Conservation (phyloP, 2,797 vertebrate species). For the Natrix natrix region DNA sequence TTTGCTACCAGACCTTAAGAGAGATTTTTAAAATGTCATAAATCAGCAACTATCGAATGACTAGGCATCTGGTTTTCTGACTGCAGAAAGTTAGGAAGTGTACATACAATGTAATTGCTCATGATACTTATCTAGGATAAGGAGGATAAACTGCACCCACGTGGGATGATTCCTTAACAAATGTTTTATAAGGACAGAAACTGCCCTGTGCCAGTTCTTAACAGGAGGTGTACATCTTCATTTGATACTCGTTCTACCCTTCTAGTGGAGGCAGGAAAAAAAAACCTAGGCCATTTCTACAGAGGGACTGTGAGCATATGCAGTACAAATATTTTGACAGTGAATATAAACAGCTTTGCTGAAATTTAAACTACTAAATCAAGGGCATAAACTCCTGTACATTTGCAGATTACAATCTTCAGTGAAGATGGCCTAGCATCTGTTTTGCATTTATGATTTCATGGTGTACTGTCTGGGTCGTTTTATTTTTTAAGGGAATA, state of each 20-base stretch:
- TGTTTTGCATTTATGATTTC: slow-evolving; percentile 55
- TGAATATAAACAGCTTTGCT: slow-evolving; percentile 61
- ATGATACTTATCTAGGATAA: slow-evolving; percentile 20
- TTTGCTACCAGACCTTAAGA: background rate
- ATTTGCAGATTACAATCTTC: slow-evolving; percentile 57
- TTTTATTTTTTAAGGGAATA: slow-evolving; percentile 45
- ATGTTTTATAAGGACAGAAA: slow-evolving; percentile 60
- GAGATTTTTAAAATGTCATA: background rate
- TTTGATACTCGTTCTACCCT: slow-evolving; percentile 60
- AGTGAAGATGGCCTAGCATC: slow-evolving; percentile 52
- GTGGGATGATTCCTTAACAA: slow-evolving; percentile 62
- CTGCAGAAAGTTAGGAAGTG: slow-evolving; percentile 16
- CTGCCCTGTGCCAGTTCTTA: slow-evolving; percentile 60
- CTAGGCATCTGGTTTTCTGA: slow-evolving; percentile 15
- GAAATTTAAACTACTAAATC: slow-evolving; percentile 62
- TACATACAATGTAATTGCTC: slow-evolving; percentile 35
- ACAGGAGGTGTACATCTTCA: slow-evolving; percentile 46
- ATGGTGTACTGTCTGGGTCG: slow-evolving; percentile 46
- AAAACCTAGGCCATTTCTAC: slow-evolving; percentile 49
- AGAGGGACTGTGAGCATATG: slow-evolving; percentile 64
- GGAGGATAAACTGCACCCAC: background rate
- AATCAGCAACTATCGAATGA: slow-evolving; percentile 3
- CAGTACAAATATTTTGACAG: slow-evolving; percentile 72
- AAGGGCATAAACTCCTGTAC: slow-evolving; percentile 54
- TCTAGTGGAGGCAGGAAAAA: slow-evolving; percentile 26